Evolutionary conservation across 2,888 invertebrate genomes (phyloP).

Genomic region (Megaustenia siamemsis): DNA sequence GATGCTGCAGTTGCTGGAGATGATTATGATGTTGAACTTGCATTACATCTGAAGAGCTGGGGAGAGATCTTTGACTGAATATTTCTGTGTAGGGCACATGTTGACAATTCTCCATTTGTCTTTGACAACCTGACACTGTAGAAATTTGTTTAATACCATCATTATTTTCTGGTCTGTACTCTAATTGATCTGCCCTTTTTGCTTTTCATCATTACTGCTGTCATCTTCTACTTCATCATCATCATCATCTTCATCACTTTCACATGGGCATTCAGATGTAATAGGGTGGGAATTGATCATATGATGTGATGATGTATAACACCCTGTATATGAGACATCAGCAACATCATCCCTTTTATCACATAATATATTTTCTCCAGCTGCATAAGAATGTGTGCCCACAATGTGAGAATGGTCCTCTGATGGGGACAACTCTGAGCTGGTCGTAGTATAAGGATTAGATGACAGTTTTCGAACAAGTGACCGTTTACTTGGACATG

Average conservation of each 20-base stretch:
- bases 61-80: not conserved
- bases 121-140: conserved; percentile 7
- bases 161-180: not conserved
- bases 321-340: not conserved
- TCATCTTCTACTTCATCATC: conserved; percentile 38
- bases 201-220: conserved; percentile 28
- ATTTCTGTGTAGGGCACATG: not conserved
- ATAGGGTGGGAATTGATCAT: conserved; percentile 48
- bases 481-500: conserved; percentile 44
- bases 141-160: not conserved
- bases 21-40: not conserved
- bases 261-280: conserved; percentile 29
- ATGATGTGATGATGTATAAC: not conserved
- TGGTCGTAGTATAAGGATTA: conserved; percentile 53
- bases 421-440: conserved; percentile 50
- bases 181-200: not conserved
- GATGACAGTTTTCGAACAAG: conserved; percentile 58
- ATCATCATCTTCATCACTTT: conserved; percentile 46
- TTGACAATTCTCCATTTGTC: not conserved
- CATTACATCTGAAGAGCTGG: not conserved
- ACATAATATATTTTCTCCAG: conserved; percentile 10
- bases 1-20: conserved; percentile 31
- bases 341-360: not conserved
- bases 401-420: conserved; percentile 38
- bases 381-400: conserved; percentile 44